These are phyloP conservation scores for Herpetotheres cachinnans DNA, from an alignment of 2,113 vertebrate species.

Conservation along the genomic window DNA sequence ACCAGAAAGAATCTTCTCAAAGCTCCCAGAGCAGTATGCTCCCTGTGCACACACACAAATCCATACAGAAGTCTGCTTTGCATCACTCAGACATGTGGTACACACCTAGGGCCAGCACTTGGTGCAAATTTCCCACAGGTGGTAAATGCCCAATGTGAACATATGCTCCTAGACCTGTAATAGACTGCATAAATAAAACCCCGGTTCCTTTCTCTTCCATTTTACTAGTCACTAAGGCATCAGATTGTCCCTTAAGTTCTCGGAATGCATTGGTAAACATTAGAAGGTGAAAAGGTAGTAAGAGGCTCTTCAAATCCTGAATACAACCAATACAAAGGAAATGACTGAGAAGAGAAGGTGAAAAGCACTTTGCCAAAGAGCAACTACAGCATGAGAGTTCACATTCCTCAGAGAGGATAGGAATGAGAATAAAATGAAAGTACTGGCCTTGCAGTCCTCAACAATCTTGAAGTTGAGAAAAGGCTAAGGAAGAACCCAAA, in stretches of 20 bases:
- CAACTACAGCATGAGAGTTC: background rate
- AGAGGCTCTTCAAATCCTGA: background rate
- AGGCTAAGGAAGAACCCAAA: background rate
- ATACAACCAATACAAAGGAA: background rate
- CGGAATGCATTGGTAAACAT: background rate
- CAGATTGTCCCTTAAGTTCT: background rate
- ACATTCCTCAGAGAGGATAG: background rate
- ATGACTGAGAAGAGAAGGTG: background rate
- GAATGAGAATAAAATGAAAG: background rate
- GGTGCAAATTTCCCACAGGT: background rate
- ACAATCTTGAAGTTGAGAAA: background rate
- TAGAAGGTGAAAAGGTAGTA: background rate
- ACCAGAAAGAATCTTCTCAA: background rate
- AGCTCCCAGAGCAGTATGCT: background rate
- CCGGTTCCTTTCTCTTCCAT: background rate
- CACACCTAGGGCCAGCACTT: background rate
- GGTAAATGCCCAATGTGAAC: background rate
- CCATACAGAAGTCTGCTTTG: background rate
- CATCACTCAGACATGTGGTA: background rate
- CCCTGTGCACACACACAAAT: background rate
- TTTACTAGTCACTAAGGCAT: background rate
- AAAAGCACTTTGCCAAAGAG: background rate
- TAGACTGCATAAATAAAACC: background rate
- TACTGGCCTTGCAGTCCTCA: background rate
- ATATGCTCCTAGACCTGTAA: background rate